Evolutionary conservation across 1,140 invertebrate species (phyloP).

Genomic region (Drosophila dunni): DNA sequence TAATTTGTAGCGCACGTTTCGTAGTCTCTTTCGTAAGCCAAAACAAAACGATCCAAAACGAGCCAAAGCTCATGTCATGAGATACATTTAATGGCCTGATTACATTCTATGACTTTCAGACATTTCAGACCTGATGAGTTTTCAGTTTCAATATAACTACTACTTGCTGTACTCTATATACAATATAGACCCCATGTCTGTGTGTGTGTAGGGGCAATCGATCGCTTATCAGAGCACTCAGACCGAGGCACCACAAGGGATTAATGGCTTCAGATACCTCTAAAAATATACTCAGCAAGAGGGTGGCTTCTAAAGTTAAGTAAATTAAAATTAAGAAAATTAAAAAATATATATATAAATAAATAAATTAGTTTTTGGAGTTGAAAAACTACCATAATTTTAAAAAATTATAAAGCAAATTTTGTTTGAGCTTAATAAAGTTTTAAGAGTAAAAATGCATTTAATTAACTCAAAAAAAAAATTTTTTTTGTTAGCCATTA

Average conservation of each 20-base stretch:
- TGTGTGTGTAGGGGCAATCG: slow-evolving; percentile 25
- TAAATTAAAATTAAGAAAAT: neutral
- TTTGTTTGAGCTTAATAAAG: too few relatives aligned
- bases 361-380: too few relatives aligned
- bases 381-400: too few relatives aligned
- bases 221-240: slow-evolving; percentile 48
- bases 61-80: slow-evolving; percentile 46
- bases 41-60: slow-evolving; percentile 16
- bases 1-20: slow-evolving; percentile 41
- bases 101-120: slow-evolving; percentile 53
- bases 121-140: slow-evolving; percentile 39
- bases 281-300: slow-evolving; percentile 7
- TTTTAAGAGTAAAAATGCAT: too few relatives aligned
- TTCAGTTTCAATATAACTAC: slow-evolving; percentile 16
- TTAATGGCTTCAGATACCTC: slow-evolving; percentile 38
- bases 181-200: neutral
- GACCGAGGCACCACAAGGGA: slow-evolving; percentile 34
- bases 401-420: too few relatives aligned
- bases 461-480: too few relatives aligned
- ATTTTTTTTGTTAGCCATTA: too few relatives aligned
- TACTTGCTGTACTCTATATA: neutral
- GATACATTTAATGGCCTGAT: slow-evolving; percentile 71
- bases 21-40: slow-evolving; percentile 30
- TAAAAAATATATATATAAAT: too few relatives aligned
- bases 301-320: neutral